A percentile compares a stretch with the other conserved stretches of the same genome.
Evolutionary conservation across 1,140 invertebrate species (phyloP).

Genomic region (Magallana gigas): DNA sequence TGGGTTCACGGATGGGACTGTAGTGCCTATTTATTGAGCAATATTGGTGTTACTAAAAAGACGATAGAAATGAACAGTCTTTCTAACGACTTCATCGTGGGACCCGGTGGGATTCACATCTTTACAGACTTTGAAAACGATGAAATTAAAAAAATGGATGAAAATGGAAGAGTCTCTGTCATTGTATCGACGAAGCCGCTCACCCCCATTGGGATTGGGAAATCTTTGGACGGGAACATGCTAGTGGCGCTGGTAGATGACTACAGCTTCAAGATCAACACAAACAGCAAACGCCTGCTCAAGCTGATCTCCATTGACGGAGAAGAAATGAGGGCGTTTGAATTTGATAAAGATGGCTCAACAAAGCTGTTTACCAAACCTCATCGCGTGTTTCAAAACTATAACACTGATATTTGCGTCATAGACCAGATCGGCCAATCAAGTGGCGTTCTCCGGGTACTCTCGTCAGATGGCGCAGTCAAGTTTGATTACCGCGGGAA

Average conservation of each 20-base stretch:
- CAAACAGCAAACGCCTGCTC: slow-evolving; percentile 9
- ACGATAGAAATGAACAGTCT: slow-evolving; percentile 3
- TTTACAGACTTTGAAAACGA: slow-evolving; percentile 21
- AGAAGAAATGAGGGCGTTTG: neutral
- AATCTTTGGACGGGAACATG: neutral
- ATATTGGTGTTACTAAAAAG: neutral
- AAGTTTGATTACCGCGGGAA: slow-evolving; percentile 23
- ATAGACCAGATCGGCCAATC: slow-evolving; percentile 2
- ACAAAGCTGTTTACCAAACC: slow-evolving; percentile 35
- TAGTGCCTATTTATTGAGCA: neutral
- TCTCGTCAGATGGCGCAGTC: slow-evolving; percentile 13
- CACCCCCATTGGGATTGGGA: neutral
- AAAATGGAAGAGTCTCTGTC: neutral
- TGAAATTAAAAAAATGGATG: slow-evolving; percentile 2
- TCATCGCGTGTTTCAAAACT: neutral
- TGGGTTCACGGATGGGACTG: neutral
- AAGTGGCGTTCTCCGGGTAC: neutral
- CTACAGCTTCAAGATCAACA: neutral
- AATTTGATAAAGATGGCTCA: slow-evolving; percentile 32
- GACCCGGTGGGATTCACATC: neutral
- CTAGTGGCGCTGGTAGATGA: slow-evolving; percentile 17
- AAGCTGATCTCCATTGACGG: neutral
- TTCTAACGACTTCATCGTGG: slow-evolving; percentile 4
- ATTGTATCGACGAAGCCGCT: slow-evolving; percentile 10
- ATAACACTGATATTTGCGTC: slow-evolving; percentile 37